Evolutionary conservation across 2,797 vertebrate species (phyloP).

Genomic region (Rhynchonycteris naso): DNA sequence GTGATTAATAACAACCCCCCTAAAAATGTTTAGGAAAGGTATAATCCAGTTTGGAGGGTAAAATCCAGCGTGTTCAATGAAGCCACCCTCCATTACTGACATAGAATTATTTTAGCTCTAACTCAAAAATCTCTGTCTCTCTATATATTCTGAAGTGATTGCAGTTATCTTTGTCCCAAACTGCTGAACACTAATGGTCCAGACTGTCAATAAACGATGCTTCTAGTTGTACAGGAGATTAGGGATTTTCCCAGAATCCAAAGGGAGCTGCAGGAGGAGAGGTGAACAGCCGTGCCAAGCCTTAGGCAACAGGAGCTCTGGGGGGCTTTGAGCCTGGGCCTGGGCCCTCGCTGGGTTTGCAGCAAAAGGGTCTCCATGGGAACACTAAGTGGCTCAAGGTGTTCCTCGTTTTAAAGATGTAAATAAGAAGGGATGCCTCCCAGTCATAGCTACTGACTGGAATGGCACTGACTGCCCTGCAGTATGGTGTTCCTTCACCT

Average conservation of each 20-base stretch:
- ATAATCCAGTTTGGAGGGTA: not conserved
- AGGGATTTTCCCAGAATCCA: not conserved
- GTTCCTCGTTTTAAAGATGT: not conserved
- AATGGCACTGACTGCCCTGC: not conserved
- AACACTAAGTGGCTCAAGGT: not conserved
- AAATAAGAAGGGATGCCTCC: constrained; percentile 21
- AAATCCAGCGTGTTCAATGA: not conserved
- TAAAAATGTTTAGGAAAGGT: not conserved
- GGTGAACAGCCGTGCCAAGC: not conserved
- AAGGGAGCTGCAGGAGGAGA: not conserved
- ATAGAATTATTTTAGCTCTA: not conserved
- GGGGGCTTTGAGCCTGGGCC: not conserved
- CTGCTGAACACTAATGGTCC: not conserved
- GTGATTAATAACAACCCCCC: not conserved
- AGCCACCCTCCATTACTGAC: not conserved
- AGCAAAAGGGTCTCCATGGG: not conserved
- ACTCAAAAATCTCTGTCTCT: not conserved
- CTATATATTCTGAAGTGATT: not conserved
- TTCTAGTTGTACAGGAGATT: not conserved
- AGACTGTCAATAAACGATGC: not conserved
- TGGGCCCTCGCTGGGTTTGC: not conserved
- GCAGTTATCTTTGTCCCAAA: not conserved
- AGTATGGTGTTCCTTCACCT: not conserved
- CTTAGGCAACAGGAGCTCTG: not conserved
- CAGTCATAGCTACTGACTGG: not conserved